These are phyloP conservation scores for Alces alces DNA, from an alignment of 2,113 vertebrate species.

Conservation along the genomic window DNA sequence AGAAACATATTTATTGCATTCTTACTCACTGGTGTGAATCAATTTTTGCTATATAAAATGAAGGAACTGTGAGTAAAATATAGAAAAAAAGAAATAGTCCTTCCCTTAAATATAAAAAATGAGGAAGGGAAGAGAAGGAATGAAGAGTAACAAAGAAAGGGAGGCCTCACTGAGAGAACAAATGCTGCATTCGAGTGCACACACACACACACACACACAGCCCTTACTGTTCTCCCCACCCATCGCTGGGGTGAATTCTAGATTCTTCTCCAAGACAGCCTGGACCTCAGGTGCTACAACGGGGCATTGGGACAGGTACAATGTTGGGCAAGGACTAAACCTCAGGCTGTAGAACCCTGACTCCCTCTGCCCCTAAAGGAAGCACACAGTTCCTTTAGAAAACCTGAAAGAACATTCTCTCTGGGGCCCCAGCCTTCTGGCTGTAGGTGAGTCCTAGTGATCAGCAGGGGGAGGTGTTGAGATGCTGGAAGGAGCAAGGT, in stretches of 20 bases:
- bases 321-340: neutral
- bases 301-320: neutral
- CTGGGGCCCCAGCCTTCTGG: neutral
- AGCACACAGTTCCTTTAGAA: neutral
- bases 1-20: neutral
- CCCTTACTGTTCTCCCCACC: neutral
- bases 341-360: neutral
- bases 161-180: neutral
- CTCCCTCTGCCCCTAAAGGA: neutral
- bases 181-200: neutral
- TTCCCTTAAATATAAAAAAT: neutral
- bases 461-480: neutral
- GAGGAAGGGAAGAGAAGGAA: neutral
- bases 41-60: neutral
- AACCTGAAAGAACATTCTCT: neutral
- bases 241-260: neutral
- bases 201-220: neutral
- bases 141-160: neutral
- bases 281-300: neutral
- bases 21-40: neutral
- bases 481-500: neutral
- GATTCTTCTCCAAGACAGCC: neutral
- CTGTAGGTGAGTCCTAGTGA: neutral
- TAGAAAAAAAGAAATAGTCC: neutral
- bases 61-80: neutral